Conservation (phyloP, 2,888 invertebrate species). For the Malthinus flaveolus region DNA sequence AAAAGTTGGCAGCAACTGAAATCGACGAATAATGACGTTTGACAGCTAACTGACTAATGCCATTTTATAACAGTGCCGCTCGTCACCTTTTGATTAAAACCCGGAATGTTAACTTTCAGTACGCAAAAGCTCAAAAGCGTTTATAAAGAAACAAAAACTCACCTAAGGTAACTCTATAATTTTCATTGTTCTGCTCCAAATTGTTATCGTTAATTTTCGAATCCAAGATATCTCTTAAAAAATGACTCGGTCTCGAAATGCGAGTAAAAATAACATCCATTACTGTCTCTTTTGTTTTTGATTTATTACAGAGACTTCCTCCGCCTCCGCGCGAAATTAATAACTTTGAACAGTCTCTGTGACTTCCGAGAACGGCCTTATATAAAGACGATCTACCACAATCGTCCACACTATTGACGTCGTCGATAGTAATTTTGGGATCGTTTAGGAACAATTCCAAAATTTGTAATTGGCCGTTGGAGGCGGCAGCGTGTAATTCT, state of each 20-base stretch:
- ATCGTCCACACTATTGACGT: constrained; percentile 41
- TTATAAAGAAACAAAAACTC: constrained; percentile 8
- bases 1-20: too few species aligned
- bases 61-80: too few species aligned
- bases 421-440: constrained; percentile 35
- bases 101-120: too few species aligned
- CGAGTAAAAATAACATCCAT: constrained; percentile 50
- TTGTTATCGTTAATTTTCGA: constrained; percentile 42
- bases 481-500: constrained; percentile 51
- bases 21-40: too few species aligned
- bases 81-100: too few species aligned
- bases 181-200: constrained; percentile 39
- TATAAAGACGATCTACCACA: constrained; percentile 58
- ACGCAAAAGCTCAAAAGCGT: too few species aligned
- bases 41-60: too few species aligned
- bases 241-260: constrained; percentile 47
- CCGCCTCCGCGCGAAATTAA: constrained; percentile 54
- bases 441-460: constrained; percentile 39
- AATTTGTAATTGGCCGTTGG: constrained; percentile 42
- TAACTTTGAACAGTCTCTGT: constrained; percentile 55
- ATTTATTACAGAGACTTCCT: constrained; percentile 46
- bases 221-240: constrained; percentile 49
- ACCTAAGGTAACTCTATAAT: constrained; percentile 36
- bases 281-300: constrained; percentile 47
- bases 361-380: constrained; percentile 58